Evolutionary conservation across 2,888 invertebrate genomes (phyloP), one percentile per base, ranked within the genome.

Genomic region (Caenorhabditis japonica): DNA sequence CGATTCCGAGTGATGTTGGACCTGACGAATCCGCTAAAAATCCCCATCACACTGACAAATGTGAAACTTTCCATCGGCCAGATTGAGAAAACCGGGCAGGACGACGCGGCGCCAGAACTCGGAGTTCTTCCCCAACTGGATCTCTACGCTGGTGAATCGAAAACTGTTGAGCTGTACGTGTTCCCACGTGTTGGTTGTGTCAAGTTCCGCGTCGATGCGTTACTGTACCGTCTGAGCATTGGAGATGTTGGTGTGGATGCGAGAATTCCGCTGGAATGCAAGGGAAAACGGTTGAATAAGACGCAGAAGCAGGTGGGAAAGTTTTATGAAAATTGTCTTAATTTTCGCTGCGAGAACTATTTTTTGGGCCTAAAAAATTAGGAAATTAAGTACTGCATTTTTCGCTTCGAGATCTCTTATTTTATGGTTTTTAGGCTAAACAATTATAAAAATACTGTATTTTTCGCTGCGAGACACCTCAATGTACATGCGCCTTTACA

Each of bases 21-120:
- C 10, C 53, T 85, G 7, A 62, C 53, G 44, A 85, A 85, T 55
- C 82, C 85, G 8, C 69, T 85, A 34, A 43, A 60, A 13, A 64
- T 81, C 2, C 73, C 78, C 4, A 41, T 84, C 7, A 21, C 51
- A 1, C 47, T 84, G 47, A 21, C 56, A 10, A 77, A 79, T 21
- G 68, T 84, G 5, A 60, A 74, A 15, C 59, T 84, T 1, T 77
- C 64, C 0, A 72, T 71, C 7, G 21, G 46, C 10, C 68, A 77
- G 27, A 2, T 53, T 7, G 38, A 64, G 3, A 36, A 41, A 17
- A 12, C n/a, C 7, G 23, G 30, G 10, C n/a, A 49, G 8, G 25
- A 25, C 17, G 21, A 7, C 3, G 7, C 4, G 10, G 4, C 30
- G 12, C 46, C 53, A 4, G 62, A 68, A 12, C 25, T 74, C n/a